These are phyloP conservation scores for Willowsia nigromaculata DNA, from an alignment of 2,888 invertebrate genomes.

Conservation along the genomic window DNA sequence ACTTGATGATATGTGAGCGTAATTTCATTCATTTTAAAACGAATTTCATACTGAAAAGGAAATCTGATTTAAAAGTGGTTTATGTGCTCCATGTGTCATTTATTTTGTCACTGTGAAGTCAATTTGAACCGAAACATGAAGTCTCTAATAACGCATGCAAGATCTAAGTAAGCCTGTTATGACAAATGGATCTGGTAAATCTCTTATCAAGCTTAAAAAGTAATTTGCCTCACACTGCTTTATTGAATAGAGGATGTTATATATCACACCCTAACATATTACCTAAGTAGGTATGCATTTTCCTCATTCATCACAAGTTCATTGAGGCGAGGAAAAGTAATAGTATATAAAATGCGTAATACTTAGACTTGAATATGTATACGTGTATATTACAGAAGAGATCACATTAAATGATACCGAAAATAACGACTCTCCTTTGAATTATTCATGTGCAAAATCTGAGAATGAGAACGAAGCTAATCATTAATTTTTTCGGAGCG, in stretches of 20 bases:
- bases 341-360: neutral
- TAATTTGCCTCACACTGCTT: neutral
- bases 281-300: neutral
- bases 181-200: too few relatives aligned
- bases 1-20: neutral
- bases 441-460: conserved; percentile 35
- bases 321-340: neutral
- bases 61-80: conserved; percentile 33
- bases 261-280: neutral
- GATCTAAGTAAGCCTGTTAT: too few relatives aligned
- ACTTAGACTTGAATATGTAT: too few relatives aligned
- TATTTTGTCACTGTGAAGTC: neutral
- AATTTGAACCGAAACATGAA: neutral
- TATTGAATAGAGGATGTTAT: neutral
- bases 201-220: neutral
- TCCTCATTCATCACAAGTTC: neutral
- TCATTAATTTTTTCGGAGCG: conserved; percentile 22
- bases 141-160: too few relatives aligned
- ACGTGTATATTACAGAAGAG: neutral
- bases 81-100: neutral
- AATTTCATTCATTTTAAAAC: neutral
- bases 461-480: conserved; percentile 22
- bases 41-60: conserved; percentile 28
- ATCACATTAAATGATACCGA: conserved; percentile 17
- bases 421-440: neutral